Percentiles rank a stretch among this genome's conserved stretches.
Conservation (phyloP, 2,113 vertebrate species). For the Synchiropus splendidus region DNA sequence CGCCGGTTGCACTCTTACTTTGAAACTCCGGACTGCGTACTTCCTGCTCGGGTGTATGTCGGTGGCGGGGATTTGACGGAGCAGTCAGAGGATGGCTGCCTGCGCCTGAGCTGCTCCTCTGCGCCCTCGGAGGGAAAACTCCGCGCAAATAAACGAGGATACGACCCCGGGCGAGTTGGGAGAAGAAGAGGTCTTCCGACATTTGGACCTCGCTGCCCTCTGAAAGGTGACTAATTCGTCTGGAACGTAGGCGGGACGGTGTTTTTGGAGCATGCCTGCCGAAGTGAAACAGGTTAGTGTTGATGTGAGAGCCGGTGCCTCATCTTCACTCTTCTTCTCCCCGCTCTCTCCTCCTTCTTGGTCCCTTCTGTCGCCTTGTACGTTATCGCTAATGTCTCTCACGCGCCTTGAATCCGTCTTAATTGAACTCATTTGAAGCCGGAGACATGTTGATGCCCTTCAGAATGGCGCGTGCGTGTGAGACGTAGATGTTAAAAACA, state of each 20-base stretch:
- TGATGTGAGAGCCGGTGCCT: conserved; percentile 12
- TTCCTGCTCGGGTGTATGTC: neutral
- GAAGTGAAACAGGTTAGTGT: conserved; percentile 81
- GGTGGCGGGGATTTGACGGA: conserved; percentile 8
- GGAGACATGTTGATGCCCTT: conserved; percentile 21
- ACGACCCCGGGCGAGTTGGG: conserved; percentile 30
- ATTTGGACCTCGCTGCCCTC: conserved; percentile 28
- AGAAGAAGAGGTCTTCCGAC: conserved; percentile 39
- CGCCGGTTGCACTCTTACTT: conserved; percentile 4
- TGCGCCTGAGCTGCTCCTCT: conserved; percentile 58
- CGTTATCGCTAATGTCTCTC: conserved; percentile 1
- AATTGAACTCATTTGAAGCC: neutral
- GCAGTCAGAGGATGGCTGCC: conserved; percentile 59
- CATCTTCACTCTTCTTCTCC: conserved; percentile 12
- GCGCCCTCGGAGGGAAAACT: conserved; percentile 45
- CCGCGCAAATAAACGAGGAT: conserved; percentile 29
- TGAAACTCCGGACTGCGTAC: conserved; percentile 5
- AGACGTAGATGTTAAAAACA: conserved; percentile 6
- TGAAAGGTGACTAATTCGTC: conserved; percentile 26
- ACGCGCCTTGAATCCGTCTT: neutral
- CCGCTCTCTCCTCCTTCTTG: conserved; percentile 1
- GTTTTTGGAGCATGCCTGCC: conserved; percentile 70
- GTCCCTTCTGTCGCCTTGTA: neutral
- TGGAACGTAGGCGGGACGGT: conserved; percentile 23
- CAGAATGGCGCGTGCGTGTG: conserved; percentile 12